phyloP scores from a whole-genome alignment of 2,797 vertebrate genomes.

The Poeciliopsis infans region DNA sequence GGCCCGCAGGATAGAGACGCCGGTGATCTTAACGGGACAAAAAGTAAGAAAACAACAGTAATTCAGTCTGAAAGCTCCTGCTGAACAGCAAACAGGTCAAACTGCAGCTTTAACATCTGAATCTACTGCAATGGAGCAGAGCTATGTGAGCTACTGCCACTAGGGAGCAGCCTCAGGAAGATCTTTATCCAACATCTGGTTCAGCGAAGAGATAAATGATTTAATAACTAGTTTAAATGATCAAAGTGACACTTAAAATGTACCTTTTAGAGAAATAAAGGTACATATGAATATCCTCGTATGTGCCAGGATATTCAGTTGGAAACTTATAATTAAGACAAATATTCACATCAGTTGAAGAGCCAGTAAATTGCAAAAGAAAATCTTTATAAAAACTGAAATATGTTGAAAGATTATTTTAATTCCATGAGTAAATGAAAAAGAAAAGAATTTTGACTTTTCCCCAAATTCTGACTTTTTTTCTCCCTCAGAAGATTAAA shows the following conservation, averaged over 20 bases:
- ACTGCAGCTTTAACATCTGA: background rate
- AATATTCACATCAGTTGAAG: background rate
- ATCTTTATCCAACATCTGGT: background rate
- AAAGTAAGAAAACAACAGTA: background rate
- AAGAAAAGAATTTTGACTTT: no score
- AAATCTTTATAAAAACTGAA: background rate
- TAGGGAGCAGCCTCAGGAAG: background rate
- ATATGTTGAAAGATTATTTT: background rate
- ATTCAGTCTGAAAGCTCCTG: background rate
- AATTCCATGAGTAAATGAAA: background rate
- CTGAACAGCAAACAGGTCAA: background rate
- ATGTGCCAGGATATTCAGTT: background rate
- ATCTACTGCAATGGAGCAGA: background rate
- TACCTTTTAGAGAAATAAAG: background rate
- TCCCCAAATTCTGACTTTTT: no score
- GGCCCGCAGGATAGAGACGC: conserved; percentile 89
- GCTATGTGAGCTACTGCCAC: background rate
- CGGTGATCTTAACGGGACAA: conserved; percentile 82
- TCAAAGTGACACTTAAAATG: background rate
- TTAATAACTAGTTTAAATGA: background rate
- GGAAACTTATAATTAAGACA: background rate
- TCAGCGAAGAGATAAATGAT: background rate
- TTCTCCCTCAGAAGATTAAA: no score
- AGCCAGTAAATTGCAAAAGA: no score
- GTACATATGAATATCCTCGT: no score